Conservation (phyloP, 2,888 invertebrate species). For the Eristalinus aeneus region DNA sequence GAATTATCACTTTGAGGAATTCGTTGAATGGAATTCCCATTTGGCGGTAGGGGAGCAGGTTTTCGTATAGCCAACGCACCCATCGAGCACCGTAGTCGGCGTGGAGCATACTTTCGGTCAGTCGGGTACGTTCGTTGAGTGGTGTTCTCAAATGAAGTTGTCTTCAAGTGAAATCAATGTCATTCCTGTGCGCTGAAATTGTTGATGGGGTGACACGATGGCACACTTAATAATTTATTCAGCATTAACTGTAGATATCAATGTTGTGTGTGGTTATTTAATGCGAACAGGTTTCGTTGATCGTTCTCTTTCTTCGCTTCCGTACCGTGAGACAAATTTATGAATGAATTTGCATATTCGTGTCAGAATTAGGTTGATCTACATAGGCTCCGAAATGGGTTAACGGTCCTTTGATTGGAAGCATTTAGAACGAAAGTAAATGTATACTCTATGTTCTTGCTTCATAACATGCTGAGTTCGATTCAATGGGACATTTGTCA, state of each 20-base stretch:
- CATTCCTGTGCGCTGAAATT: conserved; percentile 40
- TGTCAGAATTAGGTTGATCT: background rate
- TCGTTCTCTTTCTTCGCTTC: background rate
- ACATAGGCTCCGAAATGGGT: background rate
- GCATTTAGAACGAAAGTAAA: background rate
- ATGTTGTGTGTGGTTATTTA: background rate
- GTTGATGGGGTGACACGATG: conserved; percentile 32
- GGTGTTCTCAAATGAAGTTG: background rate
- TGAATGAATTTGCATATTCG: background rate
- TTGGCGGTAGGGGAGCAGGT: background rate
- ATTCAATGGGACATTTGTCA: background rate
- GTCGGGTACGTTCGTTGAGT: background rate
- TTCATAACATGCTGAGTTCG: background rate
- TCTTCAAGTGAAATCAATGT: conserved; percentile 57
- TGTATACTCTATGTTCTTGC: background rate
- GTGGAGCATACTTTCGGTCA: background rate
- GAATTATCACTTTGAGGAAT: conserved; percentile 33
- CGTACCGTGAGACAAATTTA: background rate
- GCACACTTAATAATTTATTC: conserved; percentile 59
- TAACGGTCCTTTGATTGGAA: background rate
- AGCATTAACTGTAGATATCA: conserved; percentile 17
- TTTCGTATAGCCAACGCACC: background rate
- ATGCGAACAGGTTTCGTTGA: conserved; percentile 16
- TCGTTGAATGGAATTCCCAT: conserved; percentile 21
- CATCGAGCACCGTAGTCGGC: background rate